Evolutionary conservation across 2,797 vertebrate genomes (phyloP), one percentile per base, ranked within the genome.

Genomic region (Odontamblyopus rebecca): DNA sequence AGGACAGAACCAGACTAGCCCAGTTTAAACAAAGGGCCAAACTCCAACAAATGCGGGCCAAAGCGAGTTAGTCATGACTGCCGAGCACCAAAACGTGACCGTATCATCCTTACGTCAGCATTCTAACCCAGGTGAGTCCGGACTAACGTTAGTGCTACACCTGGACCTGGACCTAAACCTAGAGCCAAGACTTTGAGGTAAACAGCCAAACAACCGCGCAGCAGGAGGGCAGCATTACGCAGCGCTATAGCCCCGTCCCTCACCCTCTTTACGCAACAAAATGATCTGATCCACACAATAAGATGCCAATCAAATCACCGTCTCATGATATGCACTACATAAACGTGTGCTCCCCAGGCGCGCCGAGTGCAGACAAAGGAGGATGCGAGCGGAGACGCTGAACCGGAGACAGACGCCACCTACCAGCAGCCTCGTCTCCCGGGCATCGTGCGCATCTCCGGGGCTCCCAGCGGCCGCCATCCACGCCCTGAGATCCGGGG

Each of bases 381-480:
- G 62, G 35, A 63, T 26, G 61, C 19, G 35, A 64, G 62, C 23
- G 62, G 38, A 41, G 7, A 61, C 27, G 30, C 59, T 7, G 59
- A 41, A 38, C 61, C 41, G 38, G 62, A 64, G 62, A n/a, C 35
- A 38, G 61, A 15, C 62, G 38, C 35, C 62, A 65, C 62, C 62
- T 65, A 65, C 62, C 62, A 62, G 26, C 62, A 65, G 23, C 38
- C 62, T 65, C 62, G 62, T 65, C 62, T 48, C 41, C 62, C 62
- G 62, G 41, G 62, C 62, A 65, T 65, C 62, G 62, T 65, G 62
- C n/a, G 62, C 62, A 65, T 6, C 62, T 65, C 62, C 38, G 38
- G 61, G 41, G 62, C 62, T 65, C 62, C 38, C 23, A 48, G n/a
- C 62, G n/a, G 62, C 38, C n/a, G 23, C 62, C 62, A 65, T 65